phyloP scores from a whole-genome alignment of 1,140 invertebrate genomes.

The Cecropterus lyciades region DNA sequence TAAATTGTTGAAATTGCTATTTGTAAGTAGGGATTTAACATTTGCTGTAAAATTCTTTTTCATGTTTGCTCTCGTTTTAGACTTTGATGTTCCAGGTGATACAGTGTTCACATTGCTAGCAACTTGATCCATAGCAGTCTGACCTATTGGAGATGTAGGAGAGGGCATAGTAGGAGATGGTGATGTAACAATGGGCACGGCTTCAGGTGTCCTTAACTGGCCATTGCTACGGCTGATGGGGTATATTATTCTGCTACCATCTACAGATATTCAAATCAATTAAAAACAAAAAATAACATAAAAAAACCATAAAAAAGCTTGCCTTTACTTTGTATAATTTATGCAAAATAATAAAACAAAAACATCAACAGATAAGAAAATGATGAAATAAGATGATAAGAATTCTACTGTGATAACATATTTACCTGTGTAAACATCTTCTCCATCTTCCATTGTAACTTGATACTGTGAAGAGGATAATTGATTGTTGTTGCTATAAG shows the following conservation, averaged over 20 bases:
- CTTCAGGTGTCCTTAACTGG: conserved; percentile 47
- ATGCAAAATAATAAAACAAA: conserved; percentile 10
- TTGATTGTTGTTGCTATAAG: conserved; percentile 49
- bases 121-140: conserved; percentile 47
- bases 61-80: conserved; percentile 46
- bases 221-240: conserved; percentile 46
- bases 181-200: conserved; percentile 56
- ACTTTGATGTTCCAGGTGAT: conserved; percentile 54
- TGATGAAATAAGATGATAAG: neutral
- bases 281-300: conserved; percentile 13
- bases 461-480: conserved; percentile 60
- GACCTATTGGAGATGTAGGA: conserved; percentile 52
- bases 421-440: conserved; percentile 67
- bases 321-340: neutral
- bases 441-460: conserved; percentile 76
- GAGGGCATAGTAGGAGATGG: conserved; percentile 59
- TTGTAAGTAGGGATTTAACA: conserved; percentile 49
- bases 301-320: neutral
- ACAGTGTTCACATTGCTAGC: conserved; percentile 49
- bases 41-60: conserved; percentile 43
- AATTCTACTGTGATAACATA: conserved; percentile 4
- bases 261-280: conserved; percentile 49
- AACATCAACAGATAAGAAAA: neutral
- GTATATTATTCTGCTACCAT: conserved; percentile 52
- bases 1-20: conserved; percentile 63